Evolutionary conservation across 1,140 invertebrate genomes (phyloP).

Genomic region (Globodera ellingtonae): DNA sequence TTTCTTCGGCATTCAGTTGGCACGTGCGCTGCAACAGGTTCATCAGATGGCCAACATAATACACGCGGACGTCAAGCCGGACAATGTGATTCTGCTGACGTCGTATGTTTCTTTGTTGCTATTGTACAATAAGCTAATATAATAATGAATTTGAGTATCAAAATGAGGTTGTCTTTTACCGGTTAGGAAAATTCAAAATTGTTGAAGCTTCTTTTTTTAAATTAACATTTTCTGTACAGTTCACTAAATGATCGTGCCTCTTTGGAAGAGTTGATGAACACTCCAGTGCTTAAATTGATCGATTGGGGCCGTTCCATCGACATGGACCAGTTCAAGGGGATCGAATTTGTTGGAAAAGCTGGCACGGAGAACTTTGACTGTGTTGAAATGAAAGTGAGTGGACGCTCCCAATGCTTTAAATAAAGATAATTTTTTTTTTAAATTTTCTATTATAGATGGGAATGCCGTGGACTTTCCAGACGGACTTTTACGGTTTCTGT

Average conservation of each 20-base stretch:
- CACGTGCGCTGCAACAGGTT: slow-evolving; percentile 35
- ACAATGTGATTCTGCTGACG: slow-evolving; percentile 40
- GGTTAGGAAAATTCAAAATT: too few relatives aligned
- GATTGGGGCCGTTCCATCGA: slow-evolving; percentile 51
- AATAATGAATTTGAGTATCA: too few relatives aligned
- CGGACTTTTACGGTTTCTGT: slow-evolving; percentile 48
- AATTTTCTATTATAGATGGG: slow-evolving; percentile 24
- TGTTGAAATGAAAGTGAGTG: slow-evolving; percentile 45
- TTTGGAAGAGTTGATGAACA: not conserved
- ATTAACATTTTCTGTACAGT: slow-evolving; percentile 41
- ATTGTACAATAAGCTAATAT: too few relatives aligned
- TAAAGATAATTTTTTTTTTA: not conserved
- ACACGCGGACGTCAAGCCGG: slow-evolving; percentile 50
- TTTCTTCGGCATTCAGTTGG: slow-evolving; percentile 44
- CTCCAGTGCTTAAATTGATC: slow-evolving; percentile 47
- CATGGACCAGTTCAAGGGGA: slow-evolving; percentile 37
- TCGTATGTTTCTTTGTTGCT: slow-evolving; percentile 40
- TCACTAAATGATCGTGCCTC: not conserved
- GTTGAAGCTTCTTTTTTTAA: too few relatives aligned
- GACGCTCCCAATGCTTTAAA: slow-evolving; percentile 31
- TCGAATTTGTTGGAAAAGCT: slow-evolving; percentile 45
- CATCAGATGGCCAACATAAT: slow-evolving; percentile 45
- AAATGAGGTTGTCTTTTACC: too few relatives aligned
- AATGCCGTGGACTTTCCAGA: slow-evolving; percentile 53
- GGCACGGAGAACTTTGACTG: slow-evolving; percentile 51